phyloP scores from a whole-genome alignment of 2,797 vertebrate species.

The Delichon dasypus region DNA sequence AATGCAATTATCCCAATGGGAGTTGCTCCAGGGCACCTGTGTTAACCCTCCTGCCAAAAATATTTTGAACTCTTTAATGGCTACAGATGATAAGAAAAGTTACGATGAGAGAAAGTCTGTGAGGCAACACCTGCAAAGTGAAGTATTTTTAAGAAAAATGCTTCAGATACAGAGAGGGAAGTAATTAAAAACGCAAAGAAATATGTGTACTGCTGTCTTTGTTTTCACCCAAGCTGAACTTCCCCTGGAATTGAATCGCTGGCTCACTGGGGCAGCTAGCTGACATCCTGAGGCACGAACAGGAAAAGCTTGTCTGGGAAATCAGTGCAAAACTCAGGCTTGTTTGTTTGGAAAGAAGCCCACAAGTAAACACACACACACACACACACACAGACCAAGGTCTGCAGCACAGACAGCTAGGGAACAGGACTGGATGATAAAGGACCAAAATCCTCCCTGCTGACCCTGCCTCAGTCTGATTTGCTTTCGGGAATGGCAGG shows the following conservation, averaged over 20 bases:
- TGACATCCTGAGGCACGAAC: constrained; percentile 47
- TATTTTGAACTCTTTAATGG: constrained; percentile 28
- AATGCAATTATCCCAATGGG: constrained; percentile 25
- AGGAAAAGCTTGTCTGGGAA: constrained; percentile 66
- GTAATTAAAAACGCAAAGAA: constrained; percentile 48
- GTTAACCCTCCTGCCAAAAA: constrained; percentile 18
- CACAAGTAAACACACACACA: background rate
- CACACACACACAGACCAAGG: background rate
- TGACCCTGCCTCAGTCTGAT: background rate
- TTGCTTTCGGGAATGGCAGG: background rate
- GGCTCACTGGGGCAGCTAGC: constrained; percentile 38
- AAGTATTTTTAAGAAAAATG: constrained; percentile 42
- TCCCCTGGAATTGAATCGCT: constrained; percentile 58
- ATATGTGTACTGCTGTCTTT: constrained; percentile 1
- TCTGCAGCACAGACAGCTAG: background rate
- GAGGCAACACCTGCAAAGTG: constrained; percentile 50
- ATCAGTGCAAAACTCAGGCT: background rate
- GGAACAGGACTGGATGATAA: background rate
- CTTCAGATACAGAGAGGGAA: constrained; percentile 26
- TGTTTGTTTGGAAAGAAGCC: constrained; percentile 48
- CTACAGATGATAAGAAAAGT: constrained; percentile 31
- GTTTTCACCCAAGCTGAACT: constrained; percentile 69
- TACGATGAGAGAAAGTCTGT: constrained; percentile 41
- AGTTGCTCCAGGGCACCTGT: constrained; percentile 32
- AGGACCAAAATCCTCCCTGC: background rate